Evolutionary conservation across 2,113 vertebrate species (phyloP).

Genomic region (Acinonyx jubatus): DNA sequence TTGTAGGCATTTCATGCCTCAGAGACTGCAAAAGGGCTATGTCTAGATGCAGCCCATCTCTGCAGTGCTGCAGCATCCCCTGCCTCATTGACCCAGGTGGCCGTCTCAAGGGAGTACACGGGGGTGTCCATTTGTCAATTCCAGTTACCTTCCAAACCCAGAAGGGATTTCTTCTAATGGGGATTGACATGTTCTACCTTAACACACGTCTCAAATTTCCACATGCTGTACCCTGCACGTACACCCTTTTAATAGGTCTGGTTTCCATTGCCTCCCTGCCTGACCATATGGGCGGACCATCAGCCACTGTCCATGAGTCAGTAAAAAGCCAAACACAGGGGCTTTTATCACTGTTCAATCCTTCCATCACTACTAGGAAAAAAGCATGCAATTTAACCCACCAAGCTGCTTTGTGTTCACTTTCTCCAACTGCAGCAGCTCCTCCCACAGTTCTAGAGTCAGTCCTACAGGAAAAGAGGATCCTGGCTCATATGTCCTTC

Average conservation of each 20-base stretch:
- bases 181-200: background rate
- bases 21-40: background rate
- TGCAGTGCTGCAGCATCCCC: background rate
- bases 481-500: background rate
- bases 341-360: background rate
- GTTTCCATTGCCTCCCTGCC: background rate
- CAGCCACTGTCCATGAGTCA: background rate
- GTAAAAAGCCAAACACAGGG: background rate
- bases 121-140: background rate
- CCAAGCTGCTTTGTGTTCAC: background rate
- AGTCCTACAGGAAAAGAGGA: background rate
- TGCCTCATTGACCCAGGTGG: background rate
- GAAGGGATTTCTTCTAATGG: background rate
- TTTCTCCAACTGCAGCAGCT: background rate
- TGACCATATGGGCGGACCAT: background rate
- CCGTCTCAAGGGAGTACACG: background rate
- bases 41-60: too few species aligned
- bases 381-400: background rate
- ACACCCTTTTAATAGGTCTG: background rate
- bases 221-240: background rate
- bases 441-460: background rate
- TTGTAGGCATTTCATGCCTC: background rate
- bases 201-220: background rate
- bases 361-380: background rate
- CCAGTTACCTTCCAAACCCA: background rate